Conservation (phyloP, 2,888 invertebrate genomes). For the Nysson spinosus region DNA sequence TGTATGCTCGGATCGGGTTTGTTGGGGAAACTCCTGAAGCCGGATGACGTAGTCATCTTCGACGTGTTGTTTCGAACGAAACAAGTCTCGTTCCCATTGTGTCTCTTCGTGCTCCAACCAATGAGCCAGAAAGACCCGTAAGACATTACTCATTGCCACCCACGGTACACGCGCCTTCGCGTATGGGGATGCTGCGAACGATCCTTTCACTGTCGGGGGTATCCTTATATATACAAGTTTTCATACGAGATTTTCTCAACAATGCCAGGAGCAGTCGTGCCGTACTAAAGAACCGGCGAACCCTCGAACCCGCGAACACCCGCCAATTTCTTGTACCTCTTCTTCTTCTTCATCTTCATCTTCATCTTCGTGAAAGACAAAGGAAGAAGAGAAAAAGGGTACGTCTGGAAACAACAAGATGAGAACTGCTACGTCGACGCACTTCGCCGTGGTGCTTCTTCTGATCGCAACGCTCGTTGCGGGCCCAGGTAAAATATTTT, state of each 20-base stretch:
- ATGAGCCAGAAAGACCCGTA: slow-evolving; percentile 10
- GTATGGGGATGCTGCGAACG: slow-evolving; percentile 15
- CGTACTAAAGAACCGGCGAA: too few species aligned
- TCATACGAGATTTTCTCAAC: slow-evolving; percentile 17
- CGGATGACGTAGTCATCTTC: slow-evolving; percentile 38
- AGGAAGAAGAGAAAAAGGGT: too few species aligned
- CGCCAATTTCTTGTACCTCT: too few species aligned
- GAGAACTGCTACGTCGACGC: too few species aligned
- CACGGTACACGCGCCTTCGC: slow-evolving; percentile 8
- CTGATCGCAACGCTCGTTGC: slow-evolving; percentile 4
- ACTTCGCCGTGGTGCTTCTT: background rate
- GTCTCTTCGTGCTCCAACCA: background rate
- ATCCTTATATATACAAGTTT: slow-evolving; percentile 50
- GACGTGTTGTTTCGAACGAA: slow-evolving; percentile 8
- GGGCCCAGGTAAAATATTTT: slow-evolving; percentile 27
- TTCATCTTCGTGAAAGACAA: too few species aligned
- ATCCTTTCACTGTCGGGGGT: slow-evolving; percentile 53
- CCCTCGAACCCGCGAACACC: too few species aligned
- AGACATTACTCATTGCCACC: slow-evolving; percentile 42
- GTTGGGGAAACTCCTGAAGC: slow-evolving; percentile 46
- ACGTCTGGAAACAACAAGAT: too few species aligned
- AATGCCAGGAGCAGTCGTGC: slow-evolving; percentile 25
- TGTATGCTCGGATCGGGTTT: slow-evolving; percentile 28
- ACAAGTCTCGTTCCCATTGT: slow-evolving; percentile 20
- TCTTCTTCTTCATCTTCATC: too few species aligned